These are phyloP conservation scores for Malachius bipustulatus DNA, from an alignment of 2,888 invertebrate species.

Conservation along the genomic window DNA sequence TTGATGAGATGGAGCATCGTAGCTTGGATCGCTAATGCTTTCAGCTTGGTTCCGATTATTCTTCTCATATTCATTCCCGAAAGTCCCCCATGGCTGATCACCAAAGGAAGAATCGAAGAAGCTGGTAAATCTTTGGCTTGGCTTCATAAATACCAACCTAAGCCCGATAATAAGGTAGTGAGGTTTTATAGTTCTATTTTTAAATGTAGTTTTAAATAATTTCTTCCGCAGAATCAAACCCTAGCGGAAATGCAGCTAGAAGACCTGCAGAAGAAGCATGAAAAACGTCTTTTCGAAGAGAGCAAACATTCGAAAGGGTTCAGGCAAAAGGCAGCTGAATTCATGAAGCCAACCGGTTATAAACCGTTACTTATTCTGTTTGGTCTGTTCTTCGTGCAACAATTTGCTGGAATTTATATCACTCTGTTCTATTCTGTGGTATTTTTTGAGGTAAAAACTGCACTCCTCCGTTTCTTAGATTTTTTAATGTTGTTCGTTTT, in stretches of 20 bases:
- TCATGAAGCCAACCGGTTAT: slow-evolving; percentile 45
- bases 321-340: slow-evolving; percentile 33
- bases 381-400: slow-evolving; percentile 46
- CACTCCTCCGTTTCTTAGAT: slow-evolving; percentile 6
- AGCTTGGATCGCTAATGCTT: slow-evolving; percentile 43
- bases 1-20: slow-evolving; percentile 43
- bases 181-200: slow-evolving; percentile 2
- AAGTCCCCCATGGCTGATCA: slow-evolving; percentile 48
- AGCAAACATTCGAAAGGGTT: slow-evolving; percentile 30
- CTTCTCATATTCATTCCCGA: slow-evolving; percentile 44
- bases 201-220: slow-evolving; percentile 5
- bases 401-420: slow-evolving; percentile 49
- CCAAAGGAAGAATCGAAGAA: slow-evolving; percentile 42
- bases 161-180: slow-evolving; percentile 35
- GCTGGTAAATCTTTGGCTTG: slow-evolving; percentile 42
- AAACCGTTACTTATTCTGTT: slow-evolving; percentile 45
- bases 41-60: slow-evolving; percentile 40
- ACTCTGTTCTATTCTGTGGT: slow-evolving; percentile 49
- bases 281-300: slow-evolving; percentile 36
- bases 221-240: slow-evolving; percentile 31
- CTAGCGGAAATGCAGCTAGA: slow-evolving; percentile 42
- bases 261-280: slow-evolving; percentile 42
- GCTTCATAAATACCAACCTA: slow-evolving; percentile 38
- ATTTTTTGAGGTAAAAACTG: slow-evolving; percentile 40
- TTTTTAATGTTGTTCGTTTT: slow-evolving; percentile 8